These are phyloP conservation scores for Heliornis fulica DNA, from an alignment of 2,113 vertebrate genomes.

Conservation along the genomic window DNA sequence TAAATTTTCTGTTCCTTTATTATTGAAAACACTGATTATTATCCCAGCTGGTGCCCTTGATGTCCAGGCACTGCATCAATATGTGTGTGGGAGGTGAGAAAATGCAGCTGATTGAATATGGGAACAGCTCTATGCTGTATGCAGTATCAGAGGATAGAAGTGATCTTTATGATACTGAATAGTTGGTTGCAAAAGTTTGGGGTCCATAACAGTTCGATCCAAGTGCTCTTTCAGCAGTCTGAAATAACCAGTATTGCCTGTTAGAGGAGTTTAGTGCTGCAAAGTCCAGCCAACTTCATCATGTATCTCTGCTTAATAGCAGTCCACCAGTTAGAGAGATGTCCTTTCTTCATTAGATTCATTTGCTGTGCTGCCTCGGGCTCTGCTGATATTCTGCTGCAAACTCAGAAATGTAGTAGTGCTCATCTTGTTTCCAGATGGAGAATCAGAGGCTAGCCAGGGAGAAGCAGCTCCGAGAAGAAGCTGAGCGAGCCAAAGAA, in stretches of 20 bases:
- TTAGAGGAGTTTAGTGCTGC: not conserved
- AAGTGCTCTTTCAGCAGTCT: not conserved
- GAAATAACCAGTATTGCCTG: not conserved
- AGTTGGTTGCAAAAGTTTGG: not conserved
- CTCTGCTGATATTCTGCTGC: not conserved
- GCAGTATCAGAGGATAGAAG: not conserved
- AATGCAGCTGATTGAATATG: not conserved
- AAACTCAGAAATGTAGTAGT: not conserved
- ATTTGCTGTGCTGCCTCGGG: not conserved
- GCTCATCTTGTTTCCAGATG: conserved; percentile 72
- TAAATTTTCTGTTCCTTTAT: not conserved
- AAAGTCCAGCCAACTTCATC: not conserved
- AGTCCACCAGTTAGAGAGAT: not conserved
- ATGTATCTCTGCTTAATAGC: not conserved
- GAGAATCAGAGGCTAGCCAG: conserved; percentile 88
- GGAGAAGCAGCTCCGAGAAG: conserved; percentile 91
- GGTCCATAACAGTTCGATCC: not conserved
- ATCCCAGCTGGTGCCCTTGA: not conserved
- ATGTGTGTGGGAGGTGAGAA: not conserved
- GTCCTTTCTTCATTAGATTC: not conserved
- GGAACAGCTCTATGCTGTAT: not conserved
- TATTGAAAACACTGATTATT: not conserved
- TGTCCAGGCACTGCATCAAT: not conserved
- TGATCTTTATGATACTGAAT: not conserved
- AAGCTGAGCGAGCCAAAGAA: conserved; percentile 88